These are phyloP conservation scores for Trachelipus rathkii DNA, from an alignment of 1,140 invertebrate genomes.

Conservation along the genomic window DNA sequence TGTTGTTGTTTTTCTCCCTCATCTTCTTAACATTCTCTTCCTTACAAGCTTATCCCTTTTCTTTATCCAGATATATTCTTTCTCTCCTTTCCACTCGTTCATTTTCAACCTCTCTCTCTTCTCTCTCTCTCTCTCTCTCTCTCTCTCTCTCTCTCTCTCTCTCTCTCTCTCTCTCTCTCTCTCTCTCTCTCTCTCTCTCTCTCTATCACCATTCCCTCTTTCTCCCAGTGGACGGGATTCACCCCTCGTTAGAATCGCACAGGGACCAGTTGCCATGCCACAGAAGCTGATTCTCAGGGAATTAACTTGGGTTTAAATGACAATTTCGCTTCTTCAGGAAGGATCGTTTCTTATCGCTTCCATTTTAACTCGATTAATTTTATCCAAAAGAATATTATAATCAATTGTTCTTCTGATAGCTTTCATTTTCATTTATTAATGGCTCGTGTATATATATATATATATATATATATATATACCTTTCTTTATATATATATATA, in stretches of 20 bases:
- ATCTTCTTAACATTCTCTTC: no score
- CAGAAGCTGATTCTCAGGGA: not conserved
- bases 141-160: not conserved
- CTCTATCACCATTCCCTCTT: not conserved
- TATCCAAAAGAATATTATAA: not conserved
- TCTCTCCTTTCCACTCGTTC: no score
- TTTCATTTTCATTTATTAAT: not conserved
- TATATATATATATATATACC: conserved; percentile 12
- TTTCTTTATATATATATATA: no score
- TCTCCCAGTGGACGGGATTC: not conserved
- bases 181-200: not conserved
- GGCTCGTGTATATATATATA: not conserved
- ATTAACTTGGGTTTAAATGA: not conserved
- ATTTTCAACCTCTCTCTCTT: no score
- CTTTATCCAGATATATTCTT: no score
- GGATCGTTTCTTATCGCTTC: not conserved
- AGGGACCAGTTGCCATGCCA: not conserved
- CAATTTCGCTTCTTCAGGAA: not conserved
- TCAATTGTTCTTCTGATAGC: no score
- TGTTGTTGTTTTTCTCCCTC: no score
- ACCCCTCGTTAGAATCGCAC: not conserved
- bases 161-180: not conserved
- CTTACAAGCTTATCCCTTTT: no score
- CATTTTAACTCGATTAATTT: not conserved
- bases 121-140: not conserved